Conservation (phyloP, 2,888 invertebrate species). For the Dryobotodes eremita region DNA sequence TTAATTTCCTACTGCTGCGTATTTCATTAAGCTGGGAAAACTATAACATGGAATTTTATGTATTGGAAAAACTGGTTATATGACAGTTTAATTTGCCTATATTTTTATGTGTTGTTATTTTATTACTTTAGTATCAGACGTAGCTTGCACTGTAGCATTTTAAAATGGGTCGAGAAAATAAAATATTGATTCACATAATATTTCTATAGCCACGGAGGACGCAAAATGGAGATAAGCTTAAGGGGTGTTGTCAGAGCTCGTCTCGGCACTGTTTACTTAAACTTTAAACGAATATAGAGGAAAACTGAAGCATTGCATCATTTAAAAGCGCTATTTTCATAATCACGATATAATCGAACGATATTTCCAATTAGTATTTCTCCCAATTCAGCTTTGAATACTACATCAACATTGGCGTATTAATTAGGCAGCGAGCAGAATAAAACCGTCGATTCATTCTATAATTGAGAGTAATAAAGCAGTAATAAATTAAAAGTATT, state of each 20-base stretch:
- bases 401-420: slow-evolving; percentile 5
- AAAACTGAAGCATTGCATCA: not conserved
- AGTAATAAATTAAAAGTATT: slow-evolving; percentile 23
- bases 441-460: not conserved
- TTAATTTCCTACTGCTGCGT: not conserved
- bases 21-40: not conserved
- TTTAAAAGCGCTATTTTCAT: not conserved
- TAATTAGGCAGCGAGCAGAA: slow-evolving; percentile 17
- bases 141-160: slow-evolving; percentile 9
- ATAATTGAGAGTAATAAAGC: slow-evolving; percentile 22
- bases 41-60: not conserved
- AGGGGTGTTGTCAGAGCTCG: not conserved
- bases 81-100: not conserved
- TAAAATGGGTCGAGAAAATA: not conserved
- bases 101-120: not conserved
- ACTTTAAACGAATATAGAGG: slow-evolving; percentile 8
- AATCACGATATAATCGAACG: not conserved
- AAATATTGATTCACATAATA: slow-evolving; percentile 15
- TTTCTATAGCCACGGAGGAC: not conserved
- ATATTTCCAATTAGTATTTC: slow-evolving; percentile 1
- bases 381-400: not conserved
- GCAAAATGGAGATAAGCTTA: slow-evolving; percentile 3
- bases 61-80: not conserved
- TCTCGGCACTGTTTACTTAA: not conserved
- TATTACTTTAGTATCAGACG: not conserved